Conservation (phyloP, 1,140 invertebrate species). For the Diachasma alloeum region DNA sequence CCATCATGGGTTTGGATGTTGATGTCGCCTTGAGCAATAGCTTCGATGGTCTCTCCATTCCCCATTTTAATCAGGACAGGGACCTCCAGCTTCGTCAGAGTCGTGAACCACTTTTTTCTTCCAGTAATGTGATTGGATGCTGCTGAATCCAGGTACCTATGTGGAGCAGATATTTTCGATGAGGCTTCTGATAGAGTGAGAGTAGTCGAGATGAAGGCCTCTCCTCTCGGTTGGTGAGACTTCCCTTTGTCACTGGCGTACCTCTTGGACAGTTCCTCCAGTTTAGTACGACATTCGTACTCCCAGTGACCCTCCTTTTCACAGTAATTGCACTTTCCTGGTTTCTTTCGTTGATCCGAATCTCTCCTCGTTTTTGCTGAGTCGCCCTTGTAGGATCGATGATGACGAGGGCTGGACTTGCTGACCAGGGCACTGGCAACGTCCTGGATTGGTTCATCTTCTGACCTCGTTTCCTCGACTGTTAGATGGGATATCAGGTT, state of each 20-base stretch:
- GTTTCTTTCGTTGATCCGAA: background rate
- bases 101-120: conserved; percentile 11
- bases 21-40: conserved; percentile 20
- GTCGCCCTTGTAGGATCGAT: background rate
- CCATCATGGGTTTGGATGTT: conserved; percentile 16
- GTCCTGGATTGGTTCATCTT: background rate
- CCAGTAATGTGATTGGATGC: conserved; percentile 36
- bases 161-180: too few relatives aligned
- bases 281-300: background rate
- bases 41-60: conserved; percentile 22
- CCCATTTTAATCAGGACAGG: conserved; percentile 18
- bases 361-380: background rate
- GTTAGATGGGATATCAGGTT: conserved; percentile 39
- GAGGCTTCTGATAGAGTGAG: background rate
- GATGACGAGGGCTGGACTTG: background rate
- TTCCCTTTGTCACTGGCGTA: background rate
- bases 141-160: too few relatives aligned
- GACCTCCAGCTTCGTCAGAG: background rate
- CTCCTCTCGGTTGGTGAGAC: background rate
- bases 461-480: conserved; percentile 27
- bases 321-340: conserved; percentile 23
- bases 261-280: background rate
- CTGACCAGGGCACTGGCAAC: too few relatives aligned
- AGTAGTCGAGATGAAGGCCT: background rate
- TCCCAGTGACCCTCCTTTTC: conserved; percentile 25